Evolutionary conservation across 1,140 invertebrate genomes (phyloP).

Genomic region (Dryas iulia): DNA sequence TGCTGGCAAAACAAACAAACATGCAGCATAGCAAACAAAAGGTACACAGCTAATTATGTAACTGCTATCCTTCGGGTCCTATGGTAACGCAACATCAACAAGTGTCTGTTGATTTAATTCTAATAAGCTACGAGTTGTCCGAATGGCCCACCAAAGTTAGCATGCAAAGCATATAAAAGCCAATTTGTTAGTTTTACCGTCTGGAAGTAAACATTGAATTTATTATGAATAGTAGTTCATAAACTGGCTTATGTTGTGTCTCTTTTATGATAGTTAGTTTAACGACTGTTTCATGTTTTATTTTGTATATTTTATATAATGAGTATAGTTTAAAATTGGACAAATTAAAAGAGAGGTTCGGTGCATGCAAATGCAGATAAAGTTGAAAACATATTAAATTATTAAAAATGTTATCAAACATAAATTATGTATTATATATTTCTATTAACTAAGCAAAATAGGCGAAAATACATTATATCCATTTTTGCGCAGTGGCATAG

Average conservation of each 20-base stretch:
- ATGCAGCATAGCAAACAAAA: background rate
- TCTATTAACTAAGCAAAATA: too few relatives aligned
- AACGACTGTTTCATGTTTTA: background rate
- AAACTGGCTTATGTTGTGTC: background rate
- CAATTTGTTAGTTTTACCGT: background rate
- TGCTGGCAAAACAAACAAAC: background rate
- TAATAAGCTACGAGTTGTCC: constrained; percentile 5
- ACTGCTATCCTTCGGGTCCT: background rate
- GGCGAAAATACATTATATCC: too few relatives aligned
- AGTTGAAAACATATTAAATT: too few relatives aligned
- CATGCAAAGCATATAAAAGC: background rate
- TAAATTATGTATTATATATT: too few relatives aligned
- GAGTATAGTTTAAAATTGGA: too few relatives aligned
- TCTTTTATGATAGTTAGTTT: background rate
- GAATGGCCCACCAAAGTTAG: background rate
- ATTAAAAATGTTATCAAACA: too few relatives aligned
- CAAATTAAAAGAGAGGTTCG: too few relatives aligned
- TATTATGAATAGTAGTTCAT: background rate
- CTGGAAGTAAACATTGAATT: constrained; percentile 10
- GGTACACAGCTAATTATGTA: background rate
- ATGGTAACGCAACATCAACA: constrained; percentile 11
- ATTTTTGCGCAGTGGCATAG: too few relatives aligned
- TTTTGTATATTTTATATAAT: too few relatives aligned
- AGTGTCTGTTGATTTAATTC: constrained; percentile 17
- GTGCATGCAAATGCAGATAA: too few relatives aligned